A percentile compares a stretch with the other conserved stretches of the same genome.
Conservation (phyloP, 2,888 invertebrate species). For the Dermolepida albohirtum region DNA sequence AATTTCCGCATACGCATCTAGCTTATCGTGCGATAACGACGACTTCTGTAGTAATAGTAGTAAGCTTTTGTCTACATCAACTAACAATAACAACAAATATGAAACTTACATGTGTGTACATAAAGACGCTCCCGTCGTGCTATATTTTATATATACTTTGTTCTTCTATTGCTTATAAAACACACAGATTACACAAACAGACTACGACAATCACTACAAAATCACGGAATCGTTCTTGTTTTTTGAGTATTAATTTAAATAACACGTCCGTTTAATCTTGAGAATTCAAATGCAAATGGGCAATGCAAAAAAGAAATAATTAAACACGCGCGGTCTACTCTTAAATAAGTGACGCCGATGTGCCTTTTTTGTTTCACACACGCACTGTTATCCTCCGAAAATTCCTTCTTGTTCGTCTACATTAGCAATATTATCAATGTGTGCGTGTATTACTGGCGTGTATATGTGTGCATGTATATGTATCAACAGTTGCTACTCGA, state of each 20-base stretch:
- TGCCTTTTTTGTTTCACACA: constrained; percentile 17
- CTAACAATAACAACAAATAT: constrained; percentile 1
- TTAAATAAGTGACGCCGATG: constrained; percentile 21
- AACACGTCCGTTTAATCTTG: constrained; percentile 3
- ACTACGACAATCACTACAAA: not conserved
- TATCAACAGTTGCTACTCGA: constrained; percentile 46
- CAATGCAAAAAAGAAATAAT: constrained; percentile 21
- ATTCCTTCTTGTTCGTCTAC: constrained; percentile 14
- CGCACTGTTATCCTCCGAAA: constrained; percentile 20
- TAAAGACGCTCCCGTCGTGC: constrained; percentile 1
- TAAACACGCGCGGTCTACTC: constrained; percentile 11
- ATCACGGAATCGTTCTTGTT: not conserved
- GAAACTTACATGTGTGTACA: constrained; percentile 20
- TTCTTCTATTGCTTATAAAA: not conserved
- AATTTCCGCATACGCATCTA: constrained; percentile 11
- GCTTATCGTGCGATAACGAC: constrained; percentile 7
- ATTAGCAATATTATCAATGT: constrained; percentile 19
- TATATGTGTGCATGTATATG: constrained; percentile 20
- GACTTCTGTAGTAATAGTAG: constrained; percentile 1
- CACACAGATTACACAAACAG: constrained; percentile 20
- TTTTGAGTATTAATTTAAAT: constrained; percentile 13
- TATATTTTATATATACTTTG: not conserved
- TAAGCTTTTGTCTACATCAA: not conserved
- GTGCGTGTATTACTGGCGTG: constrained; percentile 8
- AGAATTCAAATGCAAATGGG: constrained; percentile 9